These are phyloP conservation scores for Nezara viridula DNA, from an alignment of 2,888 invertebrate genomes.

Conservation along the genomic window DNA sequence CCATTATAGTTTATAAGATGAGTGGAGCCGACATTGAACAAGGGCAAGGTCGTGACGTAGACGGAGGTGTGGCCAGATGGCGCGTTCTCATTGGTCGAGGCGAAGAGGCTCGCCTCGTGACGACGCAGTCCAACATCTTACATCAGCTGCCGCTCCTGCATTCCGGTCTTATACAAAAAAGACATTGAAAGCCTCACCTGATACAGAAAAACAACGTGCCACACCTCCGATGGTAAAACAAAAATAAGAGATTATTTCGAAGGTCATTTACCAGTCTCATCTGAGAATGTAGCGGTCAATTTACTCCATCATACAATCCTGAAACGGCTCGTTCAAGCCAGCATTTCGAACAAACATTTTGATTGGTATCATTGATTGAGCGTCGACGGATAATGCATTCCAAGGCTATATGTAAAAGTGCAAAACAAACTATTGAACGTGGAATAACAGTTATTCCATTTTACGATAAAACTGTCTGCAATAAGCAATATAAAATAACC, in stretches of 20 bases:
- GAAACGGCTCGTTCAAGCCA: background rate
- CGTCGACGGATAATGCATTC: background rate
- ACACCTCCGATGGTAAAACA: background rate
- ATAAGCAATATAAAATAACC: too few relatives aligned
- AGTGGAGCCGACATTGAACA: slow-evolving; percentile 8
- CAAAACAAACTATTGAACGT: background rate
- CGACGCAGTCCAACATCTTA: background rate
- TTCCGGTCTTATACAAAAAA: background rate
- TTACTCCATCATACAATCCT: background rate
- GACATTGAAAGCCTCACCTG: background rate
- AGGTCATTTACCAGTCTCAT: background rate
- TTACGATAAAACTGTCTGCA: too few relatives aligned
- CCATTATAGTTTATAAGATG: slow-evolving; percentile 15
- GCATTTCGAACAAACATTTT: background rate
- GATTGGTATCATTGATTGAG: background rate
- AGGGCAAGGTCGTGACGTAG: slow-evolving; percentile 13
- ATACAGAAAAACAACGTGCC: background rate
- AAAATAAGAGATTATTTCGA: background rate
- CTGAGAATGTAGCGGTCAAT: background rate
- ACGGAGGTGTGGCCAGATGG: slow-evolving; percentile 26
- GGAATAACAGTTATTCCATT: background rate
- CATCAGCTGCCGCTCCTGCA: slow-evolving; percentile 38
- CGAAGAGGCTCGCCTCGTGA: slow-evolving; percentile 14
- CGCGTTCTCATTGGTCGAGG: background rate
- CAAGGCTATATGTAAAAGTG: slow-evolving; percentile 2